Conservation (phyloP, 2,113 vertebrate genomes). For the Rhipidura dahli region DNA sequence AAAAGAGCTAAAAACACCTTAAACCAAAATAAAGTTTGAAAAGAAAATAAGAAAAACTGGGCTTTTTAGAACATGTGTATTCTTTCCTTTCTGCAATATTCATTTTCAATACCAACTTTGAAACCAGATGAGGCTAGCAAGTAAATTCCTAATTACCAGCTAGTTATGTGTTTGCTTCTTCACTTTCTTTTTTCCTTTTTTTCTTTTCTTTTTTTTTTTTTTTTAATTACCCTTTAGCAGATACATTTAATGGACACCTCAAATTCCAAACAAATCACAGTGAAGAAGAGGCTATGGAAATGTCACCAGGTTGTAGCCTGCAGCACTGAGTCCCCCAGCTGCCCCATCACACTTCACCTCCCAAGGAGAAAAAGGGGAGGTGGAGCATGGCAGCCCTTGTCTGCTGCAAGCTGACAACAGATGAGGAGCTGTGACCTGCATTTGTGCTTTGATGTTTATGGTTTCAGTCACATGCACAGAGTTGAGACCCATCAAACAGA, state of each 20-base stretch:
- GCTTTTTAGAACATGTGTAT: background rate
- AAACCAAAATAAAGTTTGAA: background rate
- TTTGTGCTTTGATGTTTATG: slow-evolving; percentile 50
- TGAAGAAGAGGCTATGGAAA: background rate
- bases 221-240: background rate
- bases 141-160: background rate
- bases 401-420: background rate
- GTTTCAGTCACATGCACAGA: slow-evolving; percentile 40
- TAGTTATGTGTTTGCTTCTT: background rate
- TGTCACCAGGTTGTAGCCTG: background rate
- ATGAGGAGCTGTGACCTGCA: slow-evolving; percentile 4
- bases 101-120: background rate
- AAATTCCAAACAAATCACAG: background rate
- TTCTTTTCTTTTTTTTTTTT: background rate
- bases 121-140: background rate
- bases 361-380: background rate
- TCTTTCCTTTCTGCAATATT: background rate
- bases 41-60: background rate
- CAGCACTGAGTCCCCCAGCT: accelerated
- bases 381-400: background rate
- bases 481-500: slow-evolving; percentile 50
- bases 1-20: background rate
- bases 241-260: background rate
- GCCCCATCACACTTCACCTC: background rate
- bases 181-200: background rate